Conservation (phyloP, 2,797 vertebrate species). For the Sebastes minor region DNA sequence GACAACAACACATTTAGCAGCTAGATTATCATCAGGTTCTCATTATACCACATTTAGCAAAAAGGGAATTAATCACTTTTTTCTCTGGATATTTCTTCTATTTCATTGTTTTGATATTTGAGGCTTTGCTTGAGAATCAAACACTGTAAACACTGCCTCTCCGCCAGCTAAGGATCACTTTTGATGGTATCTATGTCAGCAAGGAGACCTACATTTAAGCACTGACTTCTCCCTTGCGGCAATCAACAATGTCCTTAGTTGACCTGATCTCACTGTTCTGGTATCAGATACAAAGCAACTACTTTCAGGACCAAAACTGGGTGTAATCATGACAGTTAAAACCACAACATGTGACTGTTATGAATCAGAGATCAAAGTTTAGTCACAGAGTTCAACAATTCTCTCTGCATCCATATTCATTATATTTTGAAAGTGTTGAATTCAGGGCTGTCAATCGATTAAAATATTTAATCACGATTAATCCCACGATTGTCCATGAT, state of each 20-base stretch:
- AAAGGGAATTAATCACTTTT: neutral
- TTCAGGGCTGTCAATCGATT: no score
- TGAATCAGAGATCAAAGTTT: neutral
- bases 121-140: neutral
- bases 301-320: neutral
- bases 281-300: neutral
- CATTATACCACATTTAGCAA: neutral
- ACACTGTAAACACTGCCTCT: neutral
- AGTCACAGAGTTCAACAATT: neutral
- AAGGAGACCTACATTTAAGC: slow-evolving; percentile 14
- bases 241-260: slow-evolving; percentile 5
- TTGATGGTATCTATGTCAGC: slow-evolving; percentile 29
- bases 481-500: no score
- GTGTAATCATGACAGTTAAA: neutral
- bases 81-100: neutral
- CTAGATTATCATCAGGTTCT: neutral
- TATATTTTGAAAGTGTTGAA: neutral
- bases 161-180: neutral
- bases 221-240: neutral
- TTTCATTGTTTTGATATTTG: neutral
- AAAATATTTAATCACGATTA: no score
- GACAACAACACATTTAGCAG: neutral
- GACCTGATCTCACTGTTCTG: slow-evolving; percentile 18
- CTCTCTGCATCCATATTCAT: neutral
- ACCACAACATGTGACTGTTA: neutral